phyloP scores from a whole-genome alignment of 2,888 invertebrate species.

The Pseudococcus longispinus region DNA sequence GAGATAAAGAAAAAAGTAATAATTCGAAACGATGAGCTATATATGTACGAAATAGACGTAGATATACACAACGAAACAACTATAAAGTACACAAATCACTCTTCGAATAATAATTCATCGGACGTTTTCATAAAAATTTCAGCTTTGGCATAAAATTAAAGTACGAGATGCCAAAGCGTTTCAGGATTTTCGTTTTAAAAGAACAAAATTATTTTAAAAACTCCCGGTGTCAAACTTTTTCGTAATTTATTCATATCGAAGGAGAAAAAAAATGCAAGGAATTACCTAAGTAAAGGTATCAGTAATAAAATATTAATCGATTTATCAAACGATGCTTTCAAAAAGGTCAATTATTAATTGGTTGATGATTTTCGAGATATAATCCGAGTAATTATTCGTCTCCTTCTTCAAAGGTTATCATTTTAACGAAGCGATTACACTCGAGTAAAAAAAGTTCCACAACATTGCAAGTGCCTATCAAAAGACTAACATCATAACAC shows the following conservation, averaged over 20 bases:
- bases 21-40: background rate
- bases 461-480: background rate
- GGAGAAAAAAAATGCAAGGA: background rate
- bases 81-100: slow-evolving; percentile 17
- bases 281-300: background rate
- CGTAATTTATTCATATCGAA: background rate
- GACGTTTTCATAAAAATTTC: slow-evolving; percentile 1
- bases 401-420: background rate
- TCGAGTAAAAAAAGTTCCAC: background rate
- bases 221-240: background rate
- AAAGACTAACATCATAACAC: background rate
- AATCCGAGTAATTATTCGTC: background rate
- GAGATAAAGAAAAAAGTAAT: background rate
- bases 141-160: slow-evolving; percentile 23
- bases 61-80: background rate
- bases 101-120: background rate
- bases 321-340: background rate
- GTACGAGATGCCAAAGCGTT: slow-evolving; percentile 8
- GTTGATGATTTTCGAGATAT: background rate
- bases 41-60: background rate
- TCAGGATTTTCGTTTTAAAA: background rate
- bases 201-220: background rate
- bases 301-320: background rate
- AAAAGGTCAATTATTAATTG: background rate
- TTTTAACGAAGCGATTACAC: background rate